Evolutionary conservation across 2,797 vertebrate species (phyloP), one percentile per base, ranked within the genome.

Genomic region (Clarias fuscus): DNA sequence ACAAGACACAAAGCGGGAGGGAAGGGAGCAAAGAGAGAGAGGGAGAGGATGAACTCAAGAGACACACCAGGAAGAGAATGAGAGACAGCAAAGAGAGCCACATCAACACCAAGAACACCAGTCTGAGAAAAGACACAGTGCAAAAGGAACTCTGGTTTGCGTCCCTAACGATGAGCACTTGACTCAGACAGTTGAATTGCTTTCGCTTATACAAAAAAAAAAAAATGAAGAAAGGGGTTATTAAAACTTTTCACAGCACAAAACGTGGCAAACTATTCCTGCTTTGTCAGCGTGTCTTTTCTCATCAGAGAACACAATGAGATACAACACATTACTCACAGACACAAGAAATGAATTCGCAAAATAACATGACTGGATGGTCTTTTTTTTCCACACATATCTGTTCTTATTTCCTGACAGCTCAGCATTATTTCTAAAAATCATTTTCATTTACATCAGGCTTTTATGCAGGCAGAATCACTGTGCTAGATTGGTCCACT

Each of bases 21-120:
- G 0, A 92, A 92, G 91, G 91, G 93, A 90, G 65, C 92, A 86
- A 86, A 90, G 89, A 82, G 0, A 88, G 82, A 90, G 88, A 94
- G 90, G 93, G 93, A 95, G 94, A 94, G 30, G 70, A 96, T 96
- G 95, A 93, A 95, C 93, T 95, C 93, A 96, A 93, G 76, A 91
- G 89, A 95, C 91, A 95, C 95, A 91, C 82, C 88, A 91, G 87
- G 88, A 94, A 72, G 91, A 80, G 77, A 91, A 93, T 92, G 83
- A 92, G 90, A 93, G 89, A 92, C 91, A 91, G 92, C 90, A 90
- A 89, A 93, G 85, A 73, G 91, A 92, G 93, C 93, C 75, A 85
- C 91, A 93, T 93, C 92, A 92, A 91, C 91, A 92, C 88, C 90
- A 88, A 80, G 62, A 88, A 88, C 71, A 88, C 33, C 65, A 82